Conservation (phyloP, 1,140 invertebrate genomes). For the Drosophila sproati region DNA sequence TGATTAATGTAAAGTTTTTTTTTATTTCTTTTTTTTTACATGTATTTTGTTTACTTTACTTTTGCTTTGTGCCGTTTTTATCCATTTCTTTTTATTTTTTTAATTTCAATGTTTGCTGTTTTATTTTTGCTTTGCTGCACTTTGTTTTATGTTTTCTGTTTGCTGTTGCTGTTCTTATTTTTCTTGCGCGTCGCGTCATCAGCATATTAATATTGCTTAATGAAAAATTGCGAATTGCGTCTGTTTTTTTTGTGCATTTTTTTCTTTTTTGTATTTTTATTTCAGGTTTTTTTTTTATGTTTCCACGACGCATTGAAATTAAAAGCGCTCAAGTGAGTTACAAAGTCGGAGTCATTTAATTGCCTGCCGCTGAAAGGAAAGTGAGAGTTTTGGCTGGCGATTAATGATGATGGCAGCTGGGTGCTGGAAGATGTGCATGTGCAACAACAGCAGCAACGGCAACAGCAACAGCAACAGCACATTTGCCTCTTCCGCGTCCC, state of each 20-base stretch:
- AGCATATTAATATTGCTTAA: constrained; percentile 77
- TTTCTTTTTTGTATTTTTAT: neutral
- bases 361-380: constrained; percentile 55
- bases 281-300: constrained; percentile 23
- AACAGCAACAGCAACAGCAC: neutral
- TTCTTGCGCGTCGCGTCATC: constrained; percentile 49
- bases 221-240: constrained; percentile 68
- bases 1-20: constrained; percentile 79
- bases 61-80: constrained; percentile 39
- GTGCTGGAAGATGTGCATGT: constrained; percentile 42
- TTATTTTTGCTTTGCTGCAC: constrained; percentile 7
- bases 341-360: constrained; percentile 64
- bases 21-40: constrained; percentile 5
- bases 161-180: constrained; percentile 48
- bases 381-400: constrained; percentile 61
- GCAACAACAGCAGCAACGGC: neutral
- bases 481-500: neutral
- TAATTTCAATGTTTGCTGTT: too few relatives aligned
- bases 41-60: constrained; percentile 34
- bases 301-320: constrained; percentile 28
- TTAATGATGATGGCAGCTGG: constrained; percentile 22
- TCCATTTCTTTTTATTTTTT: constrained; percentile 44
- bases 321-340: constrained; percentile 33
- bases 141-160: constrained; percentile 36
- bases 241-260: constrained; percentile 13